Percentiles rank a stretch among this genome's conserved stretches.
Conservation (phyloP, 2,113 vertebrate species). For the Corydoras maculifer region DNA sequence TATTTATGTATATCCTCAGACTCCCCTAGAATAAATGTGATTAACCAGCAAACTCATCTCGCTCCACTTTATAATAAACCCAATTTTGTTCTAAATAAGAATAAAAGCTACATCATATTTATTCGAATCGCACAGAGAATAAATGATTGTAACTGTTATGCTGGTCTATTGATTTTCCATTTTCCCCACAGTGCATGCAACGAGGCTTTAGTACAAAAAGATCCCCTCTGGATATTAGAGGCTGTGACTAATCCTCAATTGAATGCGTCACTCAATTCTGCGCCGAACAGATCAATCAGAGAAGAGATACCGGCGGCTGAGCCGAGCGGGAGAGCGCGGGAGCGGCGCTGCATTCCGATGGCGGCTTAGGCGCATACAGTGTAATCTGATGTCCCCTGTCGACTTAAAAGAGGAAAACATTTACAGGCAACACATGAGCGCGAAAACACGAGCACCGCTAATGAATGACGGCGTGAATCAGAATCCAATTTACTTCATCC, state of each 20-base stretch:
- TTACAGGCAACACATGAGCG: too few species aligned
- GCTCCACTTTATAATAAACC: neutral
- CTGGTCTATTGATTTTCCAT: neutral
- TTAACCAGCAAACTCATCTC: neutral
- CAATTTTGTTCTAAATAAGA: neutral
- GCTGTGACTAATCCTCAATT: neutral
- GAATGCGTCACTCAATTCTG: neutral
- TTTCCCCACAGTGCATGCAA: neutral
- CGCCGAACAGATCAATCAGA: neutral
- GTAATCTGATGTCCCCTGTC: too few species aligned
- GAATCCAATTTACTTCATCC: too few species aligned
- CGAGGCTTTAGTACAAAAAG: neutral
- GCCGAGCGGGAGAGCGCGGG: too few species aligned
- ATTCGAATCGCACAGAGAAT: neutral
- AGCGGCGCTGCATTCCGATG: too few species aligned
- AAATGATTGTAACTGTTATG: neutral
- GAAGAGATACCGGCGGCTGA: neutral
- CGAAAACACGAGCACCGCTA: too few species aligned
- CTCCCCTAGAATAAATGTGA: neutral
- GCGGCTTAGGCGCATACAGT: too few species aligned
- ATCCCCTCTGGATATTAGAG: neutral
- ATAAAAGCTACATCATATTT: neutral
- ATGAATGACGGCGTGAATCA: too few species aligned
- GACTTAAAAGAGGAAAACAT: too few species aligned
- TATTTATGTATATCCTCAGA: too few species aligned